Evolutionary conservation across 1,140 invertebrate genomes (phyloP), one percentile per base, ranked within the genome.

Genomic region (Solenopsis fugax): DNA sequence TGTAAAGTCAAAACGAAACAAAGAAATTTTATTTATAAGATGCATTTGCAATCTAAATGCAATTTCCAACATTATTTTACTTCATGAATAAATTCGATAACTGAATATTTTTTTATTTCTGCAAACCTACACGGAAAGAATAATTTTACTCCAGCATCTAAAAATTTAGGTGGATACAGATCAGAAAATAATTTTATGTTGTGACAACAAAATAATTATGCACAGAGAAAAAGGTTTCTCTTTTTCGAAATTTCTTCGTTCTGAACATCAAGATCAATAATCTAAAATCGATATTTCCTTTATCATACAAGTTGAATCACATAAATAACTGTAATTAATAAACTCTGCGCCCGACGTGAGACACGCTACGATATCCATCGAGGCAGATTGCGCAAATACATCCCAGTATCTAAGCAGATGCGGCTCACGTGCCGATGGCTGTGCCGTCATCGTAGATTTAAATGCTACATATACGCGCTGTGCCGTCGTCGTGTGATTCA

Each of bases 381-480:
- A 37, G 21, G 58, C 12, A 48, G 41, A 64, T 77, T 77, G 56
- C 37, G 41, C 56, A 24, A 75, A 34, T 58, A 60, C 34, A n/a
- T 60, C n/a, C 37, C 37, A 1, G 21, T 56, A 58, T 16, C 37
- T 24, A 60, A 60, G 52, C 54, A 76, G 73, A 76, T 76, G 34
- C 34, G 29, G 13, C 56, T 60, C 56, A n/a, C 56, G 37, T 69
- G 41, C 62, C 0, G 13, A 41, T 29, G 34, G 48, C 21, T 13
- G 13, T 48, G 58, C 58, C 29, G 29, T 78, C 60, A 64, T 80
- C n/a, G 62, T 21, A 24, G 16, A 81, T 81, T 71, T 56, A 41
- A 45, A 13, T 37, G 56, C 16, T 45, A 52, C n/a, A n/a, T n/a
- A n/a, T n/a, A n/a, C 7, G 24, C 18, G 18, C 16, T 48, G 41